A percentile compares a stretch with the other conserved stretches of the same genome.
phyloP scores from a whole-genome alignment of 1,140 invertebrate species.

The Bombus superbus region DNA sequence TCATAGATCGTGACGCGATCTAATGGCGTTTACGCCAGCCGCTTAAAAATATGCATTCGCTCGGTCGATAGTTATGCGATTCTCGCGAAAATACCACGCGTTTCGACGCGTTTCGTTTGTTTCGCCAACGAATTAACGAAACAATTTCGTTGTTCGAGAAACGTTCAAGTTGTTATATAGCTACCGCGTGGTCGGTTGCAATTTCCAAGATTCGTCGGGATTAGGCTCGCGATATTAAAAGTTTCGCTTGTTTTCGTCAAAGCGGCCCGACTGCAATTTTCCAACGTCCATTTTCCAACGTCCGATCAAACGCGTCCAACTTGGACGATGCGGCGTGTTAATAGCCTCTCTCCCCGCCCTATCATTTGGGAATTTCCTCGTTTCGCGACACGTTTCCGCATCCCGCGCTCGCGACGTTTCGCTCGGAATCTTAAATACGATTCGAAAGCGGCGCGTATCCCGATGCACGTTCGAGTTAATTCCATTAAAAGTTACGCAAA shows the following conservation, averaged over 20 bases:
- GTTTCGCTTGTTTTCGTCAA: background rate
- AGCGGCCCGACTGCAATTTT: too few species aligned
- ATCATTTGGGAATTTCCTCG: too few species aligned
- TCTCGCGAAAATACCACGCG: background rate
- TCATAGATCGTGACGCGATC: slow-evolving; percentile 50
- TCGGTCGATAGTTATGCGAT: background rate
- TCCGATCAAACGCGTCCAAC: too few species aligned
- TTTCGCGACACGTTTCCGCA: too few species aligned
- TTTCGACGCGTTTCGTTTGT: background rate
- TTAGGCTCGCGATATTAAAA: background rate
- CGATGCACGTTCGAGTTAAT: background rate
- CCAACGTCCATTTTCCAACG: too few species aligned
- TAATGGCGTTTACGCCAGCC: slow-evolving; percentile 30
- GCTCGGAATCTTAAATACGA: background rate
- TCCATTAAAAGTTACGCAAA: background rate
- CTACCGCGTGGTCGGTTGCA: background rate
- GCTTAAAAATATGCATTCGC: slow-evolving; percentile 45
- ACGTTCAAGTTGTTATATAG: background rate
- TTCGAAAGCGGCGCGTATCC: background rate
- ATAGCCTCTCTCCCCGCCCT: too few species aligned
- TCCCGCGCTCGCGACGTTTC: too few species aligned
- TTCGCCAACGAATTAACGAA: slow-evolving; percentile 9
- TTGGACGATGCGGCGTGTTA: too few species aligned
- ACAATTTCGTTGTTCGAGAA: background rate
- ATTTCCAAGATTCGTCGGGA: background rate